These are phyloP conservation scores for Lasioglossum villosulum DNA, from an alignment of 2,888 invertebrate genomes.

Conservation along the genomic window DNA sequence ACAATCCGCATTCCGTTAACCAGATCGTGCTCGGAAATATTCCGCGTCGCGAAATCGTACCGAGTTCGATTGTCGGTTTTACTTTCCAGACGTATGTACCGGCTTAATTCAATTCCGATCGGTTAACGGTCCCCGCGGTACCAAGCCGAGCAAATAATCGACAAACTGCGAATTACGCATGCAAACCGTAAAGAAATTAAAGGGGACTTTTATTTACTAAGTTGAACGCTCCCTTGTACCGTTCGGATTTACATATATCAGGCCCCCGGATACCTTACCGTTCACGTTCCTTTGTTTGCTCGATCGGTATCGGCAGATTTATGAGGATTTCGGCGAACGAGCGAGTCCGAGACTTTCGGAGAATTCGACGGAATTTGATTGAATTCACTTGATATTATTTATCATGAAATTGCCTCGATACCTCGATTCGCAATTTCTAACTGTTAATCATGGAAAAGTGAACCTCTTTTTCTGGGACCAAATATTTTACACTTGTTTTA, in stretches of 20 bases:
- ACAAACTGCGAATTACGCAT: background rate
- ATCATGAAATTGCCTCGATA: too few species aligned
- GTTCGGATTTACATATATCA: background rate
- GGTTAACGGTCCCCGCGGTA: background rate
- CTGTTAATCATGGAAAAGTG: too few species aligned
- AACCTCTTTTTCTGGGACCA: too few species aligned
- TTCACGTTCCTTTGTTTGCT: background rate
- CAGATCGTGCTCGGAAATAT: constrained; percentile 19
- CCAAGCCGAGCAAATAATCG: background rate
- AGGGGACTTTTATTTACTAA: background rate
- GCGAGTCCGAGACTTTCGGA: too few species aligned
- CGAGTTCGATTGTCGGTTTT: background rate
- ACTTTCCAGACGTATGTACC: background rate
- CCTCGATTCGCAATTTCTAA: too few species aligned
- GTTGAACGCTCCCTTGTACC: background rate
- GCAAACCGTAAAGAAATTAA: constrained; percentile 1
- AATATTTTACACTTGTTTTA: too few species aligned
- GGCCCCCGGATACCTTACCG: background rate
- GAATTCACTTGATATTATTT: too few species aligned
- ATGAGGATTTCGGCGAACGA: background rate
- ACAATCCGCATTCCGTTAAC: constrained; percentile 34
- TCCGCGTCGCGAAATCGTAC: background rate
- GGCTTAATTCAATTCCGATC: background rate
- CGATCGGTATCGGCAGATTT: background rate
- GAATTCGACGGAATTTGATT: background rate